Evolutionary conservation across 92 coral and sea anemone genomes (phyloP).

Genomic region (Scolanthus callimorphus): DNA sequence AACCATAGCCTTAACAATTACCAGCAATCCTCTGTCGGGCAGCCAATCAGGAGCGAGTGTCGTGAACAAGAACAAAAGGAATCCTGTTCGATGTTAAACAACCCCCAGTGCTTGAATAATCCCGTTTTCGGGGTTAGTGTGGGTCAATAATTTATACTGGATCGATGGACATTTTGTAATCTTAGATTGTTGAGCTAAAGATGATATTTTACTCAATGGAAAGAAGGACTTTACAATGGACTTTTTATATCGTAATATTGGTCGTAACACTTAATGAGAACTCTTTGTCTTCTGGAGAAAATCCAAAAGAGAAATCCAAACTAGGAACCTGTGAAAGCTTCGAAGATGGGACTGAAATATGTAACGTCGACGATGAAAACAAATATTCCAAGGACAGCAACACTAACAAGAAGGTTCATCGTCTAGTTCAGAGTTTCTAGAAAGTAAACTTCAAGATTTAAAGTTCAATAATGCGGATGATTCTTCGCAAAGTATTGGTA

Average conservation of each 20-base stretch:
- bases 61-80: constrained; percentile 13
- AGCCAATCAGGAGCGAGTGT: constrained; percentile 18
- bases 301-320: background rate
- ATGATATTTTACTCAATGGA: background rate
- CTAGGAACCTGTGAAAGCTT: constrained; percentile 14
- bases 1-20: background rate
- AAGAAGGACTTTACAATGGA: background rate
- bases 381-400: constrained; percentile 20
- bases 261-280: background rate
- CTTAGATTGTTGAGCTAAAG: background rate
- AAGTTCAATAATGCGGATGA: background rate
- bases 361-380: constrained; percentile 25
- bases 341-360: constrained; percentile 22
- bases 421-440: background rate
- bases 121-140: constrained; percentile 14
- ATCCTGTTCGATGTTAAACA: constrained; percentile 13
- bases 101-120: constrained; percentile 2
- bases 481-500: constrained; percentile 1
- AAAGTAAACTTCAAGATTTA: background rate
- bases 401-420: background rate
- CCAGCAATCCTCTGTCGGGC: background rate
- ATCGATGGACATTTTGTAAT: background rate
- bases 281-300: background rate
- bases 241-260: background rate
- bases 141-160: constrained; percentile 38